phyloP scores from a whole-genome alignment of 1,140 invertebrate species.

The Proctacanthus coquilletti region DNA sequence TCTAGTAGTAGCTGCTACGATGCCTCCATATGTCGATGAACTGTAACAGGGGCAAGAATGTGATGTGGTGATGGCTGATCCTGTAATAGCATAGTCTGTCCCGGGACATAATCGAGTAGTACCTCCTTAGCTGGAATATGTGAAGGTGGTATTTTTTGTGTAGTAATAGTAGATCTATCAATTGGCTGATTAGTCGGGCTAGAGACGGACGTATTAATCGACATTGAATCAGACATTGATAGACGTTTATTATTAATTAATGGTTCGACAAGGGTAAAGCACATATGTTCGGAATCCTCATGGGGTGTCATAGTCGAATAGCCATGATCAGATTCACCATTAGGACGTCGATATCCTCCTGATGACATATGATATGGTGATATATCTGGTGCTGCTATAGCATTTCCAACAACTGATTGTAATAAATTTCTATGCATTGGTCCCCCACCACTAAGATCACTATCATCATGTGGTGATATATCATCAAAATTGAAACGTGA shows the following conservation, averaged over 20 bases:
- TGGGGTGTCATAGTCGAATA: slow-evolving; percentile 92
- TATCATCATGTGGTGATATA: slow-evolving; percentile 18
- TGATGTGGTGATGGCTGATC: slow-evolving; percentile 25
- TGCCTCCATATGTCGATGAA: slow-evolving; percentile 67
- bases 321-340: slow-evolving; percentile 81
- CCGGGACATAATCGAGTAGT: too few species aligned
- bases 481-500: slow-evolving; percentile 29
- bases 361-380: slow-evolving; percentile 80
- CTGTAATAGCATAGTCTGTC: slow-evolving; percentile 16
- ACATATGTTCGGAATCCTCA: slow-evolving; percentile 68
- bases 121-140: not conserved
- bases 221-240: slow-evolving; percentile 42
- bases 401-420: slow-evolving; percentile 13
- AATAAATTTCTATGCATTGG: slow-evolving; percentile 23
- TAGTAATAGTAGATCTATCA: too few species aligned
- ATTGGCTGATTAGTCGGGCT: slow-evolving; percentile 28
- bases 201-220: slow-evolving; percentile 41
- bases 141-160: slow-evolving; percentile 13
- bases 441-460: slow-evolving; percentile 21
- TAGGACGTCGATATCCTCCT: slow-evolving; percentile 54
- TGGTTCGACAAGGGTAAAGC: slow-evolving; percentile 49
- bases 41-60: slow-evolving; percentile 72
- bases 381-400: slow-evolving; percentile 40
- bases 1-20: too few species aligned
- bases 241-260: slow-evolving; percentile 36